Evolutionary conservation across 2,888 invertebrate genomes (phyloP).

Genomic region (Apotomis capreana): DNA sequence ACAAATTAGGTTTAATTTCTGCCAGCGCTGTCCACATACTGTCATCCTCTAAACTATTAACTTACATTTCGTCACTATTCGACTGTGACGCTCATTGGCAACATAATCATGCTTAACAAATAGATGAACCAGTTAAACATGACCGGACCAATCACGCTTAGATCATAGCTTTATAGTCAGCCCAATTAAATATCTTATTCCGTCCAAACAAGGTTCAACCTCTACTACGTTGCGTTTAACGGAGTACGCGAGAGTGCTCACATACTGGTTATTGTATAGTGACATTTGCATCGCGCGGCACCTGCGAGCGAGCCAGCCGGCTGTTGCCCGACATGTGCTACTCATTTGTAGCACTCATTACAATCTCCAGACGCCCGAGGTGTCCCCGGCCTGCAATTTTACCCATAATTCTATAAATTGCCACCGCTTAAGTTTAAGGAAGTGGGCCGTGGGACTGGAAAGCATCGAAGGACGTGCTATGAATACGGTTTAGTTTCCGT

Average conservation of each 20-base stretch:
- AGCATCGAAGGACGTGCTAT: background rate
- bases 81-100: conserved; percentile 21
- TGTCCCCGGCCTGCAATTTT: conserved; percentile 74
- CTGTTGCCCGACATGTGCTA: conserved; percentile 80
- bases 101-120: conserved; percentile 29
- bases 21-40: conserved; percentile 6
- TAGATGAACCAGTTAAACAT: conserved; percentile 19
- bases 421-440: conserved; percentile 63
- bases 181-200: conserved; percentile 2
- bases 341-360: conserved; percentile 81
- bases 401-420: conserved; percentile 75
- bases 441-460: conserved; percentile 57
- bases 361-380: conserved; percentile 71
- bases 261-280: conserved; percentile 43
- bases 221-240: background rate
- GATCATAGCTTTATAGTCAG: background rate
- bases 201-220: background rate
- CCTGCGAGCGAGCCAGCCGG: conserved; percentile 75
- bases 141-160: conserved; percentile 5
- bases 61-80: conserved; percentile 17
- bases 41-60: conserved; percentile 1
- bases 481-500: no score
- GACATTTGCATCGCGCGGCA: conserved; percentile 70
- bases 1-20: conserved; percentile 7
- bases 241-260: conserved; percentile 16